phyloP scores from a whole-genome alignment of 2,797 vertebrate genomes.

The Pseudocheirus occidentalis region DNA sequence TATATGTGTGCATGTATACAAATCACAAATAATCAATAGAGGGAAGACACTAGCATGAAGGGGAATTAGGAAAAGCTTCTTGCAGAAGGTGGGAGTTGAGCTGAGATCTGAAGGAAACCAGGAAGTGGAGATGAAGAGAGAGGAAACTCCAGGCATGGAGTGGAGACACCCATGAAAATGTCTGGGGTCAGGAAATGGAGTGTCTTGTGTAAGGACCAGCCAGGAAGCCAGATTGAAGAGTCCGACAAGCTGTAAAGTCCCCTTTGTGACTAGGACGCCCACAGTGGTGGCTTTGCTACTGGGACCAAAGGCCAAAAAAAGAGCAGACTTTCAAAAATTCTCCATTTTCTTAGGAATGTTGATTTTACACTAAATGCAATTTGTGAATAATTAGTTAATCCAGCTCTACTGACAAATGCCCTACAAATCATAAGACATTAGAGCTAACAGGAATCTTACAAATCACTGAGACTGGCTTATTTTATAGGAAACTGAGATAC shows the following conservation, averaged over 20 bases:
- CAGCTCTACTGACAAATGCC: slow-evolving; percentile 19
- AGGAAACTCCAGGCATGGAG: background rate
- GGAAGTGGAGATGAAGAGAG: background rate
- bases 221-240: background rate
- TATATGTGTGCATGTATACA: too few relatives aligned
- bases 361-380: slow-evolving; percentile 3
- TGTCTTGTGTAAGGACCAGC: background rate
- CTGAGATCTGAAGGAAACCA: background rate
- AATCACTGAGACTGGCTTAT: slow-evolving; percentile 10
- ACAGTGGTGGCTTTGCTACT: background rate
- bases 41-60: too few relatives aligned
- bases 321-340: background rate
- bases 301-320: background rate
- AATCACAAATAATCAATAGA: too few relatives aligned
- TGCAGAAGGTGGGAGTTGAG: background rate
- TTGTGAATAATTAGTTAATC: slow-evolving; percentile 11
- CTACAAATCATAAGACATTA: background rate
- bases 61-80: too few relatives aligned
- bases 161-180: background rate
- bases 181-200: background rate
- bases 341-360: background rate
- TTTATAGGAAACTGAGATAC: slow-evolving; percentile 32
- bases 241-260: background rate
- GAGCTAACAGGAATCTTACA: slow-evolving; percentile 27
- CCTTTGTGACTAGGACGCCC: background rate